A percentile compares a stretch with the other conserved stretches of the same genome.
These are phyloP conservation scores for Podocnemis expansa DNA, from an alignment of 2,113 vertebrate genomes.

Conservation along the genomic window DNA sequence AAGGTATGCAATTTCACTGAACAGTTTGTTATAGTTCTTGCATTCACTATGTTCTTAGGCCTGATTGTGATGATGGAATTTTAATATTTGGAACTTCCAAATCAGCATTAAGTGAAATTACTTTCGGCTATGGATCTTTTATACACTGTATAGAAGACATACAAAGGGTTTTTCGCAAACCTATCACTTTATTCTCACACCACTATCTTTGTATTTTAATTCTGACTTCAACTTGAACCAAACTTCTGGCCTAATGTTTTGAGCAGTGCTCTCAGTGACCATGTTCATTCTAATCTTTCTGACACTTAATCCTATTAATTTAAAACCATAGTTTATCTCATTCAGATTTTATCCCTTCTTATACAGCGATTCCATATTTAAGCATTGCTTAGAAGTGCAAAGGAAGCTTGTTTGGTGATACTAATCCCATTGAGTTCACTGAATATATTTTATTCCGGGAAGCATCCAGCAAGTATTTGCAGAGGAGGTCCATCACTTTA, in stretches of 20 bases:
- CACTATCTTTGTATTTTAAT: neutral
- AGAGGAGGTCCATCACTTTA: neutral
- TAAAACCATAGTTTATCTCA: neutral
- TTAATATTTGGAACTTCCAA: neutral
- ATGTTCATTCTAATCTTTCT: neutral
- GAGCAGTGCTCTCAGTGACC: neutral
- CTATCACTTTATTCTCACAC: neutral
- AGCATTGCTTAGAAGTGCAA: neutral
- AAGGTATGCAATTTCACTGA: rapidly evolving
- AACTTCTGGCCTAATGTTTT: neutral
- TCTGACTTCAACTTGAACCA: neutral
- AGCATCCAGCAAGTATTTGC: neutral
- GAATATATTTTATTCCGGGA: neutral
- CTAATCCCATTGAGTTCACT: neutral
- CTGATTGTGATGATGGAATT: neutral
- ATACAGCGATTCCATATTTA: rapidly evolving
- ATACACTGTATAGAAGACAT: neutral
- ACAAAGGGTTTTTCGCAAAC: neutral
- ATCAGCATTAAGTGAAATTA: neutral
- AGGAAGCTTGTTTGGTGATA: neutral
- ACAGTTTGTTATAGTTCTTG: neutral
- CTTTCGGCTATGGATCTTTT: neutral
- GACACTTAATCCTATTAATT: neutral
- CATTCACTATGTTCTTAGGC: neutral
- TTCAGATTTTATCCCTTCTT: neutral